Evolutionary conservation across 2,888 invertebrate genomes (phyloP).

Genomic region (Gisinianus flammeolus): DNA sequence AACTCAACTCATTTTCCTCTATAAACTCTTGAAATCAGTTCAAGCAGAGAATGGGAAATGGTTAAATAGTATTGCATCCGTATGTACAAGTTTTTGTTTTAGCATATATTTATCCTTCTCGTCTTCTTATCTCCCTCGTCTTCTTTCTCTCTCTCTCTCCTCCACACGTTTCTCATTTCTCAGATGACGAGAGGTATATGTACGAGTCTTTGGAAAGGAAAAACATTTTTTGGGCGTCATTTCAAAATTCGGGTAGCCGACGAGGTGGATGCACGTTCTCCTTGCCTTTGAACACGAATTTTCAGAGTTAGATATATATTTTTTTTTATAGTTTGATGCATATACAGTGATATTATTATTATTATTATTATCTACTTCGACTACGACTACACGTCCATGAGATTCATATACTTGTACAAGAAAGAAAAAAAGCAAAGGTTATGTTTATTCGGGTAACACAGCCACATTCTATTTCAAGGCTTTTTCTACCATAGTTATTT

Average conservation of each 20-base stretch:
- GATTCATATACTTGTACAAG: background rate
- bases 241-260: constrained; percentile 7
- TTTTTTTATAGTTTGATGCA: background rate
- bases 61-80: constrained; percentile 29
- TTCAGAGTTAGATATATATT: background rate
- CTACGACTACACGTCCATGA: background rate
- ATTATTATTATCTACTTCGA: background rate
- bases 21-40: background rate
- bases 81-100: background rate
- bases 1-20: background rate
- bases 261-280: constrained; percentile 2
- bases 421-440: background rate
- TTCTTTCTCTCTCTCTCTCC: too few species aligned
- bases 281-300: background rate
- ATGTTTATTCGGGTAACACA: background rate
- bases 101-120: constrained; percentile 5
- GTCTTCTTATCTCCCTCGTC: background rate
- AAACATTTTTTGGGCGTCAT: background rate
- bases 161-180: too few species aligned
- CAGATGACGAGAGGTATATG: background rate
- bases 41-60: background rate
- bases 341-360: background rate
- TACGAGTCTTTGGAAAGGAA: background rate
- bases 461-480: constrained; percentile 19
- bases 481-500: constrained; percentile 24